These are phyloP conservation scores for Torymus auratus DNA, from an alignment of 2,888 invertebrate genomes.

Conservation along the genomic window DNA sequence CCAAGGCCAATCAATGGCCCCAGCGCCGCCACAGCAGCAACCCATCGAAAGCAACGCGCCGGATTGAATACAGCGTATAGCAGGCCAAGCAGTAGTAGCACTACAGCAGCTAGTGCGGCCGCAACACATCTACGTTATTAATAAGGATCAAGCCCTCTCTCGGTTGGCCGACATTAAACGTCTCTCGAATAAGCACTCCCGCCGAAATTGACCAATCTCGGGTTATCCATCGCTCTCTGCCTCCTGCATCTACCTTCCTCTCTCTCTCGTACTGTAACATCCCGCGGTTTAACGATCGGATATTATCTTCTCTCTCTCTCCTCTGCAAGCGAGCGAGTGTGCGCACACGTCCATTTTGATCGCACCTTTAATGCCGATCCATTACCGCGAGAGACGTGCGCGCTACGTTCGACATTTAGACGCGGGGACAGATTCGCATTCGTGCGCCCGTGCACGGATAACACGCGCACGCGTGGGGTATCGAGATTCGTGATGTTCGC, in stretches of 20 bases:
- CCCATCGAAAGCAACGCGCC: too few species aligned
- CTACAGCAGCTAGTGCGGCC: too few species aligned
- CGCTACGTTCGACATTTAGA: not conserved
- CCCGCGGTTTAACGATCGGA: slow-evolving; percentile 45
- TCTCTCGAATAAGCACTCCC: slow-evolving; percentile 29
- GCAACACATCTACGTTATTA: not conserved
- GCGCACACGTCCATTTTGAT: slow-evolving; percentile 41
- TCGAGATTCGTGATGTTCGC: not conserved
- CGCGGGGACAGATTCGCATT: not conserved
- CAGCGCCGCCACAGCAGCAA: too few species aligned
- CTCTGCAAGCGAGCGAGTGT: not conserved
- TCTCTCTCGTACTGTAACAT: not conserved
- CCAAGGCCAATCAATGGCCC: too few species aligned
- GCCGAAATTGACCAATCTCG: slow-evolving; percentile 45
- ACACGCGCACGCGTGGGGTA: too few species aligned
- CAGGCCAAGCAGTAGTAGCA: too few species aligned
- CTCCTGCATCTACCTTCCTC: too few species aligned
- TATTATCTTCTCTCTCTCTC: slow-evolving; percentile 37
- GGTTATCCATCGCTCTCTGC: slow-evolving; percentile 11
- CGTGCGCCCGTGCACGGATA: too few species aligned
- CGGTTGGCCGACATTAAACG: slow-evolving; percentile 12
- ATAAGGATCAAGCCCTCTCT: slow-evolving; percentile 1
- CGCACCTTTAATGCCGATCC: slow-evolving; percentile 43
- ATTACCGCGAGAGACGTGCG: slow-evolving; percentile 12
- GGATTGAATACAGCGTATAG: too few species aligned